These are phyloP conservation scores for Euwallacea fornicatus DNA, from an alignment of 1,140 invertebrate genomes.

Conservation along the genomic window DNA sequence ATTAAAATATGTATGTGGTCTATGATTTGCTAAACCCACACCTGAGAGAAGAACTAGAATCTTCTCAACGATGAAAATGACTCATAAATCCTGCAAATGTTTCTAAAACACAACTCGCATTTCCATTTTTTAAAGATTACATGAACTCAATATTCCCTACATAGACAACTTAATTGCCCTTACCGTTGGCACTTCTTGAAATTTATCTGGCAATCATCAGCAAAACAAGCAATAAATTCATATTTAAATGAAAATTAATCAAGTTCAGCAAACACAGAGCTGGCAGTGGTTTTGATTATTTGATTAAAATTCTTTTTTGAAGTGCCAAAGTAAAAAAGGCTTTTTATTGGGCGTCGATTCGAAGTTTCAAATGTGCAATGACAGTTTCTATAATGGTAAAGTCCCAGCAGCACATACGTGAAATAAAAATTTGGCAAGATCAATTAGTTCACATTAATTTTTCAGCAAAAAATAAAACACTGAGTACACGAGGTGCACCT, in stretches of 20 bases:
- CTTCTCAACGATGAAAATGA: too few relatives aligned
- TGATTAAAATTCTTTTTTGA: constrained; percentile 4
- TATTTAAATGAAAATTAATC: constrained; percentile 15
- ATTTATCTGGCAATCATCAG: neutral
- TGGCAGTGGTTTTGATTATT: constrained; percentile 9
- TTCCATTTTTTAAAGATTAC: too few relatives aligned
- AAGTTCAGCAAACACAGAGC: constrained; percentile 12
- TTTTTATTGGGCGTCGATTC: constrained; percentile 6
- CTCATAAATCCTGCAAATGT: too few relatives aligned
- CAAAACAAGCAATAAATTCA: neutral
- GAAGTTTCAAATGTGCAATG: neutral
- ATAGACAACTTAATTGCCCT: too few relatives aligned
- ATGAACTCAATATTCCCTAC: too few relatives aligned
- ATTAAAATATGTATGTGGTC: too few relatives aligned
- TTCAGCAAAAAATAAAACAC: constrained; percentile 10
- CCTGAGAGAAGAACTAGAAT: too few relatives aligned
- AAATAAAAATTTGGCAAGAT: constrained; percentile 28
- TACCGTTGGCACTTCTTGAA: neutral
- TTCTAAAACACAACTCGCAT: too few relatives aligned
- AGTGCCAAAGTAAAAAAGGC: constrained; percentile 18
- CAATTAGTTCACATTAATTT: constrained; percentile 15
- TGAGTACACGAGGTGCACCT: neutral
- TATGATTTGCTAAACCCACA: too few relatives aligned
- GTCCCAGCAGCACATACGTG: neutral
- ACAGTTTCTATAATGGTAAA: constrained; percentile 7